These are phyloP conservation scores for Syngnathoides biaculeatus DNA, from an alignment of 2,113 vertebrate species.

Conservation along the genomic window DNA sequence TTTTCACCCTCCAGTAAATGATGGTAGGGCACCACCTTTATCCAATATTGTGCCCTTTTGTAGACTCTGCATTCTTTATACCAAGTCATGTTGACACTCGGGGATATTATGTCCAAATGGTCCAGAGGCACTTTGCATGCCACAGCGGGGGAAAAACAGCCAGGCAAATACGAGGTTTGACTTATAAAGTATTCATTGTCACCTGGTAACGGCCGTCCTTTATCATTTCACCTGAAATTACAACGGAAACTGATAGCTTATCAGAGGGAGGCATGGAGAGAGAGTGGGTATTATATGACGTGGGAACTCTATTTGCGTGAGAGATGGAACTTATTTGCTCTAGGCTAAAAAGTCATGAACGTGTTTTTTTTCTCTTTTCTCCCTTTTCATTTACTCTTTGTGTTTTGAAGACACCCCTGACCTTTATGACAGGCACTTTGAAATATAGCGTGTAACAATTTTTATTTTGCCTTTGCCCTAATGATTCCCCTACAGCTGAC, in stretches of 20 bases:
- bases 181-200: conserved; percentile 87
- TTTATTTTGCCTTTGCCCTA: neutral
- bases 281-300: conserved; percentile 43
- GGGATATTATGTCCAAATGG: conserved; percentile 64
- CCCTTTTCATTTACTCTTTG: neutral
- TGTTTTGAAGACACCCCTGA: neutral
- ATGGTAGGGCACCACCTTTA: conserved; percentile 29
- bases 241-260: conserved; percentile 84
- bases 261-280: conserved; percentile 67
- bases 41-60: conserved; percentile 26
- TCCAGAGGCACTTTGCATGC: conserved; percentile 74
- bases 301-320: conserved; percentile 37
- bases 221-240: conserved; percentile 85
- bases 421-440: neutral
- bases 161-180: conserved; percentile 83
- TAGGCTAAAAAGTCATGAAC: conserved; percentile 15
- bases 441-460: neutral
- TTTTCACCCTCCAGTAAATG: conserved; percentile 61
- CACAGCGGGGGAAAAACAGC: conserved; percentile 78
- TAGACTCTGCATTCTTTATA: conserved; percentile 47
- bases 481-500: neutral
- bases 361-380: conserved; percentile 10
- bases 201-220: conserved; percentile 80
- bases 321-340: conserved; percentile 31
- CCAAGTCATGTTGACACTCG: conserved; percentile 53